Percentiles rank a stretch among this genome's conserved stretches.
These are phyloP conservation scores for Nannoperca australis DNA, from an alignment of 2,797 vertebrate species.

Conservation along the genomic window DNA sequence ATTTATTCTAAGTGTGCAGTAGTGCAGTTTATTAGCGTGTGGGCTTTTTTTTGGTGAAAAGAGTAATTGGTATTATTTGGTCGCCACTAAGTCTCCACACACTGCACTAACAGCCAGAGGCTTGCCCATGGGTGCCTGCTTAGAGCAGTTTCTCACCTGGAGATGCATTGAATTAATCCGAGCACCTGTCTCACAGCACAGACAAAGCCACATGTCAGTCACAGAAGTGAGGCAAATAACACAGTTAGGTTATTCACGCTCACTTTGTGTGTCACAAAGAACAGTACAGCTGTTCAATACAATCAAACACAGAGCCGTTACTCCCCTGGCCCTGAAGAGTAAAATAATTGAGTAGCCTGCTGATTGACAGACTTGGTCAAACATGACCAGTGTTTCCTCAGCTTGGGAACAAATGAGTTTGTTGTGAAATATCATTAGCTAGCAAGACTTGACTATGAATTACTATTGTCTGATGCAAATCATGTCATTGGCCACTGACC, in stretches of 20 bases:
- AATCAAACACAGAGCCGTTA: conserved; percentile 65
- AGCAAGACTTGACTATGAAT: conserved; percentile 35
- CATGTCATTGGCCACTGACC: conserved; percentile 3
- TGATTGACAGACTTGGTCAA: conserved; percentile 64
- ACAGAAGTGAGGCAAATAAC: conserved; percentile 78
- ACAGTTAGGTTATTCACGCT: conserved; percentile 79
- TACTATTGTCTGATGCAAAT: conserved; percentile 23
- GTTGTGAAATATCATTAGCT: conserved; percentile 33
- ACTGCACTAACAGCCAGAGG: conserved; percentile 47
- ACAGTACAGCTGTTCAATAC: conserved; percentile 70
- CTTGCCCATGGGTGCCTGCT: conserved; percentile 35
- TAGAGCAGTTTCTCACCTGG: conserved; percentile 27
- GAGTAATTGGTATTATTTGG: conserved; percentile 45
- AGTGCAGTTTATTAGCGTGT: conserved; percentile 12
- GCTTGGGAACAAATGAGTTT: conserved; percentile 34
- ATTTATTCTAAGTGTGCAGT: background rate
- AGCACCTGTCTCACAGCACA: conserved; percentile 60
- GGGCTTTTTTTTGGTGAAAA: conserved; percentile 36
- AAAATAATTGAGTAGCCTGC: conserved; percentile 37
- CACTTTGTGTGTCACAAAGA: conserved; percentile 73
- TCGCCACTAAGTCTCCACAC: conserved; percentile 30
- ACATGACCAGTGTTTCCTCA: conserved; percentile 38
- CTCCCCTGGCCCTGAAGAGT: conserved; percentile 30
- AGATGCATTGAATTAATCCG: conserved; percentile 45
- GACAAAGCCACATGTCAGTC: conserved; percentile 73